These are phyloP conservation scores for Allolobophora icterica DNA, from an alignment of 2,888 invertebrate genomes.

Conservation along the genomic window DNA sequence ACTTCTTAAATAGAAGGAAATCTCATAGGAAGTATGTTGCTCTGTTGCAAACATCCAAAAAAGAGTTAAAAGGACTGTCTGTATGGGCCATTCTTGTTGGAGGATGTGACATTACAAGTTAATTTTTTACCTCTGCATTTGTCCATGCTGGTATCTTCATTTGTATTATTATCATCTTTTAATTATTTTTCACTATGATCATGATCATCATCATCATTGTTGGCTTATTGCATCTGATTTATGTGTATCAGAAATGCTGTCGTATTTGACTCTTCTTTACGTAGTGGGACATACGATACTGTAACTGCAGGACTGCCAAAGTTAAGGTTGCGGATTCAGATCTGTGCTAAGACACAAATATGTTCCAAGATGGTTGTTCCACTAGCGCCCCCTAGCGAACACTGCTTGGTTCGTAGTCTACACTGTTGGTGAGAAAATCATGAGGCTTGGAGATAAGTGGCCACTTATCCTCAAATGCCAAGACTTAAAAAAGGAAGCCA, in stretches of 20 bases:
- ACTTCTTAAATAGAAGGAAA: constrained; percentile 33
- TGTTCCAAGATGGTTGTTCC: too few species aligned
- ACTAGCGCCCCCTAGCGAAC: too few species aligned
- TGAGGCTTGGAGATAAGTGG: background rate
- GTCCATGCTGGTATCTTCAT: background rate
- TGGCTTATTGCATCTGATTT: background rate
- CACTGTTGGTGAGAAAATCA: too few species aligned
- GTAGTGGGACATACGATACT: too few species aligned
- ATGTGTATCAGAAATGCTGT: too few species aligned
- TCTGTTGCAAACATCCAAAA: background rate
- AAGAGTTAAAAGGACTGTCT: background rate
- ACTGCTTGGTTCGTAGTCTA: too few species aligned
- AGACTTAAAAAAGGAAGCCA: background rate
- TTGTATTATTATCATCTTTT: background rate
- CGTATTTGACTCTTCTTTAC: too few species aligned
- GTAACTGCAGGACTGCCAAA: too few species aligned
- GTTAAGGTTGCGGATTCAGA: too few species aligned
- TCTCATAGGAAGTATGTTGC: background rate
- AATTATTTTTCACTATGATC: background rate
- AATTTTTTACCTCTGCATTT: background rate
- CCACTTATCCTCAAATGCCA: background rate
- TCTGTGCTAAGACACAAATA: too few species aligned
- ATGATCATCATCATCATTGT: background rate
- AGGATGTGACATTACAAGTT: background rate
- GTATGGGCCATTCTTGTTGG: background rate